Percentiles rank a stretch among this genome's conserved stretches.
Conservation (phyloP, 2,888 invertebrate genomes). For the Acleris holmiana region DNA sequence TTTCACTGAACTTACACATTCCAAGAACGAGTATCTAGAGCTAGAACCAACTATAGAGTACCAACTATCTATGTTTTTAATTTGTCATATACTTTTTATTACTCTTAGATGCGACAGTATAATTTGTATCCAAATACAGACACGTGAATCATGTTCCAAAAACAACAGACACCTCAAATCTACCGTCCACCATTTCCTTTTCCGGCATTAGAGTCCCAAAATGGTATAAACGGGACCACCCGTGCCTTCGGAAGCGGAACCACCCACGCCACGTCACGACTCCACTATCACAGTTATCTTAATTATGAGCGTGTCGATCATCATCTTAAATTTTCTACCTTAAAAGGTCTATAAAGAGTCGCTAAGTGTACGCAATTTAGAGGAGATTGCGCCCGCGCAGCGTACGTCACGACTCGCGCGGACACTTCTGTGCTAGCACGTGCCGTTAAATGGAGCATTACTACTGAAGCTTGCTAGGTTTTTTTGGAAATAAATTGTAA, state of each 20-base stretch:
- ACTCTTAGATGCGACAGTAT: neutral
- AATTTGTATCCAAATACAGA: constrained; percentile 37
- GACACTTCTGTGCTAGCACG: constrained; percentile 71
- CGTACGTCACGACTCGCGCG: constrained; percentile 76
- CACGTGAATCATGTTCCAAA: constrained; percentile 5
- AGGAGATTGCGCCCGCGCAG: constrained; percentile 71
- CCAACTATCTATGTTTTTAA: too few relatives aligned
- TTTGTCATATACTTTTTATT: neutral
- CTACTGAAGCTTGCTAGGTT: constrained; percentile 19
- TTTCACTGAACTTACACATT: too few relatives aligned
- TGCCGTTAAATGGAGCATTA: constrained; percentile 20
- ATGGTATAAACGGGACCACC: constrained; percentile 62
- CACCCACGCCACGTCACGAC: constrained; percentile 81
- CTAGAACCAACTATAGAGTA: too few relatives aligned
- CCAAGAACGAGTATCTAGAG: too few relatives aligned
- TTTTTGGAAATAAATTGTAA: neutral
- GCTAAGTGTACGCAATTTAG: constrained; percentile 81
- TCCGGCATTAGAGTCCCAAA: constrained; percentile 55
- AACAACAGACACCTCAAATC: constrained; percentile 50
- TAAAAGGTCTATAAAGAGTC: constrained; percentile 83
- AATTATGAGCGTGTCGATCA: constrained; percentile 83
- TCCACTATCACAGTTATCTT: constrained; percentile 73
- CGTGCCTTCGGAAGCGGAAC: constrained; percentile 79
- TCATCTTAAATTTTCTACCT: constrained; percentile 82
- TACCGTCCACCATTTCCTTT: constrained; percentile 43